Conservation (phyloP, 2,888 invertebrate genomes). For the Drosophila barbarae region DNA sequence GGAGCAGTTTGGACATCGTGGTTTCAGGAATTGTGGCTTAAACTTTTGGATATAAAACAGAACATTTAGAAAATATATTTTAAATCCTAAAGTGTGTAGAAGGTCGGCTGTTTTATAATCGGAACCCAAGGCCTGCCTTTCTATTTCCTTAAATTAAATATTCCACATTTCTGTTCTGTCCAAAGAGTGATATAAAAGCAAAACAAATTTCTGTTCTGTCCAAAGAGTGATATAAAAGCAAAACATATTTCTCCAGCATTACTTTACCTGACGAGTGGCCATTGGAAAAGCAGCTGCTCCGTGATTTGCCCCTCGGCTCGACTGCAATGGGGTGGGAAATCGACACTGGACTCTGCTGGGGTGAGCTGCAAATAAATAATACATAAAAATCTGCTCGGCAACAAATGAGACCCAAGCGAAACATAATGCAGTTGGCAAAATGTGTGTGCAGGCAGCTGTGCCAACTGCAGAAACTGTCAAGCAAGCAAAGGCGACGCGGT, state of each 20-base stretch:
- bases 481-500: slow-evolving; percentile 42
- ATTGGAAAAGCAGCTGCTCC: slow-evolving; percentile 39
- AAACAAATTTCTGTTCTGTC: too few relatives aligned
- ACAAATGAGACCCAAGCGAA: slow-evolving; percentile 27
- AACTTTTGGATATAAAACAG: too few relatives aligned
- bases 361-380: slow-evolving; percentile 51
- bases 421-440: slow-evolving; percentile 45
- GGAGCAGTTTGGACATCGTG: too few relatives aligned
- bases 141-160: too few relatives aligned
- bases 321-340: slow-evolving; percentile 18
- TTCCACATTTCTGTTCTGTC: too few relatives aligned
- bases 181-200: too few relatives aligned
- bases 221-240: background rate
- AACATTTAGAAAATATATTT: too few relatives aligned
- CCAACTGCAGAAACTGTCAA: slow-evolving; percentile 46
- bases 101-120: too few relatives aligned
- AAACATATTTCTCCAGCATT: slow-evolving; percentile 6
- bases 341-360: slow-evolving; percentile 21
- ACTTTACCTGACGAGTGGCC: slow-evolving; percentile 30
- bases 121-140: too few relatives aligned
- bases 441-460: slow-evolving; percentile 39
- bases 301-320: background rate
- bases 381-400: slow-evolving; percentile 52
- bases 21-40: too few relatives aligned
- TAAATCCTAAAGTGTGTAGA: too few relatives aligned